Base-by-base conservation (phyloP, 1,140 invertebrate species). In the Pectinophora gossypiella region DNA sequence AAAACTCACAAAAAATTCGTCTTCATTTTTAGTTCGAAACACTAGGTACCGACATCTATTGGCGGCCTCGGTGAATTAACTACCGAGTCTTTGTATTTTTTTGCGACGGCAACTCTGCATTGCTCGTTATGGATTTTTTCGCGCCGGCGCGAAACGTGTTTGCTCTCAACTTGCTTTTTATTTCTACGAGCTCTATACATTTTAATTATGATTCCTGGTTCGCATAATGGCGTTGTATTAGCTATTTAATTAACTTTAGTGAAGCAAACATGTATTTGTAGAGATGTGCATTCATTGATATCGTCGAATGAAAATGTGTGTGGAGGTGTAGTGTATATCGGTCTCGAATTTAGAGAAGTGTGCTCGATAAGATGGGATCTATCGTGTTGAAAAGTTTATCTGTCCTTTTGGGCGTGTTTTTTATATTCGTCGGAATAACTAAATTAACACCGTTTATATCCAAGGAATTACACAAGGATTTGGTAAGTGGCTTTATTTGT, bases 391-490 rank as follows among this genome's bases (percentile, higher is more conserved):
- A 93, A 83, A 96, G 95, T 80, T 90, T 99, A 51, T 98, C 97
- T 9, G 88, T 99, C 56, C 91, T 98, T 21, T 88, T 98, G 63
- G 97, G 97, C 47, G 90, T 99, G 59, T 99, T 99, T 89, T 99
- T 99, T 83, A 92, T 99, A 66, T 98, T 98, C 82, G 95, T 98
- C 54, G 97, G 97, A 42, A 94, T 94, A 16, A 94, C 98, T 68
- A 98, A 98, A 90, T 88, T 98, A 46, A 95, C 96, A 53, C 96
- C 96, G 56, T 91, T 94, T 59, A 93, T 99, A 51, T 98, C 95
- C 70, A 96, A 96, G 89, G 97, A 99, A 85, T 91, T 99, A 48
- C 97, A 99, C 86, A 97, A 97, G 91, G 97, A 99, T 90, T 92
- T 99, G 93, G 97, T 98, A 88, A 93, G 84, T 76, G 19, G 16